Percentiles rank a stretch among this genome's conserved stretches.
phyloP scores from a whole-genome alignment of 2,113 vertebrate genomes.

The Zonotrichia leucophrys region DNA sequence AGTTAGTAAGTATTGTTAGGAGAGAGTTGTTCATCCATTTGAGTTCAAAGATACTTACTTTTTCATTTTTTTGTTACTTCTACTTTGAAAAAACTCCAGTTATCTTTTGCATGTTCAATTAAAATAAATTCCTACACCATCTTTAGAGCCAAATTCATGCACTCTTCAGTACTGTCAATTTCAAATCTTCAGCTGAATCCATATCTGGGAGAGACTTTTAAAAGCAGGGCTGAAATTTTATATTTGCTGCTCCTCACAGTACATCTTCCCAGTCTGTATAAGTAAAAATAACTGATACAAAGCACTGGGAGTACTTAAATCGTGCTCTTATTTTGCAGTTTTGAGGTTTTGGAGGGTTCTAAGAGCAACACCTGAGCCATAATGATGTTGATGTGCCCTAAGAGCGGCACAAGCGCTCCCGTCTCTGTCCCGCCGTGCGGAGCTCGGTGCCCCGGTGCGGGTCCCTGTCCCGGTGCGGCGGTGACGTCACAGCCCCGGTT shows the following conservation, averaged over 20 bases:
- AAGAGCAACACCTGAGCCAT: background rate
- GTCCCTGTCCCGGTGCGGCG: background rate
- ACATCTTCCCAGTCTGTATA: background rate
- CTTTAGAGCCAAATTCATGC: background rate
- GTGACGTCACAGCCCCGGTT: rapidly evolving
- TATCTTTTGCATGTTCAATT: background rate
- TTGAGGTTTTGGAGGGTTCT: background rate
- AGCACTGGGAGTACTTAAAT: background rate
- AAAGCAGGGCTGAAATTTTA: background rate
- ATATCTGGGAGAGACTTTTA: background rate
- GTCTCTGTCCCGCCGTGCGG: too few relatives aligned
- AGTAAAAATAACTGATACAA: background rate
- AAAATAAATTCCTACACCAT: background rate
- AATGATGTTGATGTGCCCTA: rapidly evolving
- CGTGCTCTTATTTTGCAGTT: background rate
- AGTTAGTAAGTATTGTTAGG: background rate
- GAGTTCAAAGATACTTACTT: background rate
- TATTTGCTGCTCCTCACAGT: background rate
- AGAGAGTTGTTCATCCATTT: background rate
- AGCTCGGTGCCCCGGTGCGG: background rate
- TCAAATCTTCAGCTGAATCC: background rate
- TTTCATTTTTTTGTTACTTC: background rate
- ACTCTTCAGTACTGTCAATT: background rate
- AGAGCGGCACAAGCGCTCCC: rapidly evolving
- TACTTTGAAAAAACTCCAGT: background rate